Evolutionary conservation across 2,888 invertebrate species (phyloP).

Genomic region (Odontocolon sp.): DNA sequence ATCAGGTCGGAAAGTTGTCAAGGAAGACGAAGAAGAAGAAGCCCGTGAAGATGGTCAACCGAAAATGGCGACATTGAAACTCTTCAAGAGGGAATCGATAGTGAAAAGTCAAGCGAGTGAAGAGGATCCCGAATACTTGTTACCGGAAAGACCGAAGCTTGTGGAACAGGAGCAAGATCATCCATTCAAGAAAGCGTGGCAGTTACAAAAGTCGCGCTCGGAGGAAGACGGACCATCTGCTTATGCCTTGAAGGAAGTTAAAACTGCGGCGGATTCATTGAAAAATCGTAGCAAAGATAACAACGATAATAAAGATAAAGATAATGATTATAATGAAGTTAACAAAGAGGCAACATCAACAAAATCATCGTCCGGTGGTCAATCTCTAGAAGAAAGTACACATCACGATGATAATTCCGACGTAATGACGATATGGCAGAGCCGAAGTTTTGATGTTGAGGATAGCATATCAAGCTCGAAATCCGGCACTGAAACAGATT

Average conservation of each 20-base stretch:
- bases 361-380: conserved; percentile 56
- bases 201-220: conserved; percentile 78
- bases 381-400: conserved; percentile 56
- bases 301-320: conserved; percentile 48
- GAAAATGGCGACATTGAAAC: conserved; percentile 65
- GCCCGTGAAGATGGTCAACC: conserved; percentile 43
- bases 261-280: conserved; percentile 15
- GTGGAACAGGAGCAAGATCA: conserved; percentile 78
- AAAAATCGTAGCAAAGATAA: conserved; percentile 17
- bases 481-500: conserved; percentile 63
- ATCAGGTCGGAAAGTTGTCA: conserved; percentile 61
- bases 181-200: conserved; percentile 79
- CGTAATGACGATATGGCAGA: conserved; percentile 11
- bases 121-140: conserved; percentile 77
- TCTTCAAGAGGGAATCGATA: conserved; percentile 78
- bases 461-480: conserved; percentile 61
- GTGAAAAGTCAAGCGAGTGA: conserved; percentile 79
- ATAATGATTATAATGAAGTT: conserved; percentile 36
- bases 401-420: conserved; percentile 18
- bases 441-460: conserved; percentile 65
- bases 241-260: conserved; percentile 68
- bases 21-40: conserved; percentile 49
- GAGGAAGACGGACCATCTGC: conserved; percentile 75
- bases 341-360: not conserved
- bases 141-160: conserved; percentile 78